phyloP scores from a whole-genome alignment of 2,888 invertebrate genomes.

The Scaptomyza reducta region DNA sequence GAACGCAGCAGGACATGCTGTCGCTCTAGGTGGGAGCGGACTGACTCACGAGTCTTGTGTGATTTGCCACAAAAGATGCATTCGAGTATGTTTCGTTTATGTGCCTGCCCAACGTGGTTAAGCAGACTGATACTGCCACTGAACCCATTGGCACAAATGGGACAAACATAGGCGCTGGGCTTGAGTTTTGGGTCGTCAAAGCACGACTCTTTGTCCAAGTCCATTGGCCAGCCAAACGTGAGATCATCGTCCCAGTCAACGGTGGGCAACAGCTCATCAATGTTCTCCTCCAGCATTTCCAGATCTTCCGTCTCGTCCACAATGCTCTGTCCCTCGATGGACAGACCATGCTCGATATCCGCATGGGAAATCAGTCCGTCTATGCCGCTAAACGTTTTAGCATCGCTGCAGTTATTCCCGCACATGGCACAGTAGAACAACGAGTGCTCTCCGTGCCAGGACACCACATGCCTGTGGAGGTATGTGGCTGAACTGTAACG shows the following conservation, averaged over 20 bases:
- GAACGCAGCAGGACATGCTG: constrained; percentile 60
- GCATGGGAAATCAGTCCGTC: constrained; percentile 50
- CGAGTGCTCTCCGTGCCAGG: constrained; percentile 67
- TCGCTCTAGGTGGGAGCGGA: constrained; percentile 58
- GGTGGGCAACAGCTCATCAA: constrained; percentile 63
- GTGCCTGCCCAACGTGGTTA: constrained; percentile 50
- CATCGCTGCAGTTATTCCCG: constrained; percentile 53
- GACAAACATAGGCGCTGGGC: constrained; percentile 56
- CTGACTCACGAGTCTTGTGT: constrained; percentile 57
- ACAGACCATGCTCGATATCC: constrained; percentile 44
- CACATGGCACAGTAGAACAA: constrained; percentile 68
- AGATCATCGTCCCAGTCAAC: constrained; percentile 68
- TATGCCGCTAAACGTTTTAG: constrained; percentile 50
- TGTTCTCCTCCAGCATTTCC: constrained; percentile 70
- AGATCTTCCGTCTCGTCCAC: constrained; percentile 63
- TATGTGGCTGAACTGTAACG: constrained; percentile 58
- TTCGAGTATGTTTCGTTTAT: constrained; percentile 48
- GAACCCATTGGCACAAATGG: constrained; percentile 62
- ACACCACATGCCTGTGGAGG: constrained; percentile 60
- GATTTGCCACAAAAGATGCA: constrained; percentile 59
- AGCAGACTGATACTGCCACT: constrained; percentile 62
- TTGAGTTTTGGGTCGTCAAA: constrained; percentile 59
- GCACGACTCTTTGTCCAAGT: constrained; percentile 63
- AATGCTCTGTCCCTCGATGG: constrained; percentile 42
- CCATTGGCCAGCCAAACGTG: constrained; percentile 68